These are phyloP conservation scores for Gymnoscopelus braueri DNA, from an alignment of 2,797 vertebrate genomes.

Conservation along the genomic window DNA sequence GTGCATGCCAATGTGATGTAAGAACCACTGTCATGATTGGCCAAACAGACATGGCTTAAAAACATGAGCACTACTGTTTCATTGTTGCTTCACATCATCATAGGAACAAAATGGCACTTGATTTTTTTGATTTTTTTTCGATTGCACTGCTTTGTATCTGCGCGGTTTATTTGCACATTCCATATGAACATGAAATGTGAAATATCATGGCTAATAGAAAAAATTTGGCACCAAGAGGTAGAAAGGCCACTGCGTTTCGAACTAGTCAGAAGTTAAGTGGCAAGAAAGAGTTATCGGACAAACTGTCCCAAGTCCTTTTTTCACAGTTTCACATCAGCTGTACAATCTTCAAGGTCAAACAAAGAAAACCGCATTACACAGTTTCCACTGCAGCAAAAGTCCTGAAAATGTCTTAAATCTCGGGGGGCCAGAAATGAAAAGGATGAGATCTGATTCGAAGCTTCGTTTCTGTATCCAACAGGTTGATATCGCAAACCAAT, in stretches of 20 bases:
- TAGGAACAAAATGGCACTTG: too few species aligned
- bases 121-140: too few species aligned
- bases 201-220: slow-evolving; percentile 57
- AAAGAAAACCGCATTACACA: too few species aligned
- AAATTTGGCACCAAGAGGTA: slow-evolving; percentile 82
- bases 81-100: too few species aligned
- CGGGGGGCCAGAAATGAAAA: too few species aligned
- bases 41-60: too few species aligned
- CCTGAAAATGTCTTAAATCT: too few species aligned
- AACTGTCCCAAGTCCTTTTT: slow-evolving; percentile 22
- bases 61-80: too few species aligned
- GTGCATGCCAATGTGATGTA: too few species aligned
- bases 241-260: slow-evolving; percentile 80
- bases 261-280: slow-evolving; percentile 62
- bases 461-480: slow-evolving; percentile 8
- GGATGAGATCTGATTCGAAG: too few species aligned
- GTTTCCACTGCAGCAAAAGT: too few species aligned
- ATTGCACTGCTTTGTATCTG: slow-evolving; percentile 75
- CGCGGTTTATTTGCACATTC: slow-evolving; percentile 69
- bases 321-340: slow-evolving; percentile 62
- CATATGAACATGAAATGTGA: slow-evolving; percentile 71
- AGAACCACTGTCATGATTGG: too few species aligned
- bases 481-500: slow-evolving; percentile 26
- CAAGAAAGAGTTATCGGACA: slow-evolving; percentile 35
- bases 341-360: neutral